Conservation (phyloP, 2,888 invertebrate genomes). For the Idaea straminata region DNA sequence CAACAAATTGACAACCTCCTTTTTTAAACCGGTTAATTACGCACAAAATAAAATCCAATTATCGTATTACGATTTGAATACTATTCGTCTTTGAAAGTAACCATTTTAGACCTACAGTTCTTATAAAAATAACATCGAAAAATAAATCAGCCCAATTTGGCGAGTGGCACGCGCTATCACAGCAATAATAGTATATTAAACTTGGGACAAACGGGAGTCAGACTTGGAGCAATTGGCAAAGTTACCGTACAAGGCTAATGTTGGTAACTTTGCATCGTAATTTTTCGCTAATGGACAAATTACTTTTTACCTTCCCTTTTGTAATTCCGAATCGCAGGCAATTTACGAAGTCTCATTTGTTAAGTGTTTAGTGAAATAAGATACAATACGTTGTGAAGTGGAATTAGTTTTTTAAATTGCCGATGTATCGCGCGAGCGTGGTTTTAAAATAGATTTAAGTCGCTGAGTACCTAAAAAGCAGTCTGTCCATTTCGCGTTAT, state of each 20-base stretch:
- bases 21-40: no score
- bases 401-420: background rate
- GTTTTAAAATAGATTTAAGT: background rate
- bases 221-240: background rate
- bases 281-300: constrained; percentile 45
- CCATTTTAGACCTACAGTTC: background rate
- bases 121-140: constrained; percentile 41
- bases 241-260: constrained; percentile 34
- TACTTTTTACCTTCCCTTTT: constrained; percentile 18
- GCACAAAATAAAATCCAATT: no score
- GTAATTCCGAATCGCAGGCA: constrained; percentile 26
- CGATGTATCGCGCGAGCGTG: background rate
- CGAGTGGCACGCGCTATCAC: constrained; percentile 33
- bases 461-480: no score
- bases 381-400: background rate
- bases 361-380: background rate
- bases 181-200: constrained; percentile 40
- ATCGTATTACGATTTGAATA: no score
- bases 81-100: no score
- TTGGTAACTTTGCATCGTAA: constrained; percentile 34
- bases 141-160: constrained; percentile 44
- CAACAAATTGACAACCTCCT: no score
- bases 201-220: constrained; percentile 13
- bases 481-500: no score
- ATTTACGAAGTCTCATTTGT: constrained; percentile 20